Percentiles rank a stretch among this genome's conserved stretches.
These are phyloP conservation scores for Pogona vitticeps DNA, from an alignment of 2,113 vertebrate species.

Conservation along the genomic window DNA sequence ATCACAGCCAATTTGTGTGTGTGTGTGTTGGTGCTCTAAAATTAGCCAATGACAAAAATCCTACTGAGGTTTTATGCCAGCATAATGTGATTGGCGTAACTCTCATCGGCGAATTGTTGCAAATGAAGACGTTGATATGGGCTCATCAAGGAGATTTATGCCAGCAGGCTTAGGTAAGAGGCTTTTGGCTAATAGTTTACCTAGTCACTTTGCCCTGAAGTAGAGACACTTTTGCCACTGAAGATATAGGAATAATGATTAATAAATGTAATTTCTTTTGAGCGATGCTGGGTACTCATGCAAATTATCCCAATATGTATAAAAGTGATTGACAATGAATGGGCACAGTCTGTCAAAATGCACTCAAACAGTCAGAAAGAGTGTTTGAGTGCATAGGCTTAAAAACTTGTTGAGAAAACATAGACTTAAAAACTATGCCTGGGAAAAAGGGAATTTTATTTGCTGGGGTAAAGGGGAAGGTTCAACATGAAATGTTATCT, in stretches of 20 bases:
- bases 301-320: background rate
- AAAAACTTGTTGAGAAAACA: too few species aligned
- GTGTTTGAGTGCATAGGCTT: too few species aligned
- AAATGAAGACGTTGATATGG: too few species aligned
- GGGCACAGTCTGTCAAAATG: background rate
- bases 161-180: too few species aligned
- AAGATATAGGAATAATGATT: background rate
- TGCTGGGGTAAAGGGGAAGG: conserved; percentile 19
- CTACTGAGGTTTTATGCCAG: too few species aligned
- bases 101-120: too few species aligned
- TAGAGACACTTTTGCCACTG: background rate
- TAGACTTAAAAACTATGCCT: conserved; percentile 37
- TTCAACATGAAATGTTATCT: conserved; percentile 50
- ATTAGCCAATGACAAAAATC: too few species aligned
- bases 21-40: too few species aligned
- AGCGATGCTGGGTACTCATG: background rate
- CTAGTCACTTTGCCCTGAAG: background rate
- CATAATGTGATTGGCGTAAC: too few species aligned
- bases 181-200: too few species aligned
- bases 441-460: conserved; percentile 48
- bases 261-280: background rate
- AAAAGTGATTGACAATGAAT: background rate
- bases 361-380: background rate
- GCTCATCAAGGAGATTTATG: too few species aligned
- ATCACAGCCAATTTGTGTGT: too few species aligned